Conservation (phyloP, 2,113 vertebrate genomes). For the Chaetops frenatus region DNA sequence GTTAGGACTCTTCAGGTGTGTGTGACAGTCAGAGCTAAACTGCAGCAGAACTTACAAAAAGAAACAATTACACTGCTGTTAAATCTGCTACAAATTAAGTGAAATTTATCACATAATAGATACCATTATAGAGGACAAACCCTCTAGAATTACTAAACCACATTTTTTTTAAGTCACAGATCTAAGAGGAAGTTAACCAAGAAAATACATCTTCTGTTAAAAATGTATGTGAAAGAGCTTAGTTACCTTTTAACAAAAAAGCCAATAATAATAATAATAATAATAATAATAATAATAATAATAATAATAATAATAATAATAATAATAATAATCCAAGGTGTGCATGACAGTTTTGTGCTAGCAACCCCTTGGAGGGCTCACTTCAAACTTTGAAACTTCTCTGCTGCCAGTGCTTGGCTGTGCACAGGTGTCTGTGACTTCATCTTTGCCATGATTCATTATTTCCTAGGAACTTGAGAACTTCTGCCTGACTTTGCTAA, state of each 20-base stretch:
- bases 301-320: not conserved
- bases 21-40: not conserved
- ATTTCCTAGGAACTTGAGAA: not conserved
- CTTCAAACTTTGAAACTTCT: not conserved
- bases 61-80: not conserved
- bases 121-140: not conserved
- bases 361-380: not conserved
- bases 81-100: not conserved
- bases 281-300: no score
- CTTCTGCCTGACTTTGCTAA: not conserved
- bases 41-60: not conserved
- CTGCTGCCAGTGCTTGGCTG: not conserved
- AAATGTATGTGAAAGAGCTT: not conserved
- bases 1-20: not conserved
- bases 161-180: not conserved
- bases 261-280: not conserved
- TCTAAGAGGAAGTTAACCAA: not conserved
- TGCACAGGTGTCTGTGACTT: not conserved
- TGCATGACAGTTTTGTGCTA: not conserved
- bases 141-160: not conserved
- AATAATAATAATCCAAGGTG: not conserved
- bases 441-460: not conserved
- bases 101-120: not conserved
- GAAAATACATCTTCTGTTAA: not conserved
- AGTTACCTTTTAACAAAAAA: not conserved